Conservation (phyloP, 2,113 vertebrate genomes). For the Trachemys scripta region DNA sequence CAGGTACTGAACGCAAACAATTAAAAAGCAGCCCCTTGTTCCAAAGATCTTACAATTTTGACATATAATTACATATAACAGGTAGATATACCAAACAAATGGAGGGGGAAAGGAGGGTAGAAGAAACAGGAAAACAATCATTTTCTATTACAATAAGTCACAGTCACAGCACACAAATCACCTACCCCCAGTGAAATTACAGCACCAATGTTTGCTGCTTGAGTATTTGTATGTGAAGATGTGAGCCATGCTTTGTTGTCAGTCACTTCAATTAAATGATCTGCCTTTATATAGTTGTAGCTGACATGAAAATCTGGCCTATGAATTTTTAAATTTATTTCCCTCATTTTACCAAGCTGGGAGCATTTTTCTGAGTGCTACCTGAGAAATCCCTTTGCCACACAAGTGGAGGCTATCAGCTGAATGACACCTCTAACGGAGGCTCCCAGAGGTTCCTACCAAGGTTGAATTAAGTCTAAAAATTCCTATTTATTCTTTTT, state of each 20-base stretch:
- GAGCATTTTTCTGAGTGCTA: not conserved
- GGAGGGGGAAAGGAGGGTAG: not conserved
- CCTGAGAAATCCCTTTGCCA: constrained; percentile 16
- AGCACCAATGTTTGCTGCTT: not conserved
- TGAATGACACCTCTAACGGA: not conserved
- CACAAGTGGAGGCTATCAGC: not conserved
- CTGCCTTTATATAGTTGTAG: constrained; percentile 14
- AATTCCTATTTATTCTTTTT: not conserved
- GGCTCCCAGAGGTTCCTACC: not conserved
- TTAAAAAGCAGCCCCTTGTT: not conserved
- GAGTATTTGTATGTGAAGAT: rapidly evolving
- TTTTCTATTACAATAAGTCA: not conserved
- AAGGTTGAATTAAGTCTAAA: not conserved
- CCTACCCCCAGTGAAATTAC: not conserved
- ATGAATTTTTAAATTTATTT: not conserved
- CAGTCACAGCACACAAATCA: not conserved
- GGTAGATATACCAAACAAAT: not conserved
- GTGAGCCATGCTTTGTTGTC: not conserved
- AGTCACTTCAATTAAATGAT: not conserved
- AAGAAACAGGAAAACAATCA: not conserved
- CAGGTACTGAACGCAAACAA: not conserved
- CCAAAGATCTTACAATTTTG: not conserved
- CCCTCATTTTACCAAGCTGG: not conserved
- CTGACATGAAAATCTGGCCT: constrained; percentile 6
- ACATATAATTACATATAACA: not conserved